Conservation (phyloP, 2,797 vertebrate species). For the Enteromius unitaeniatus region DNA sequence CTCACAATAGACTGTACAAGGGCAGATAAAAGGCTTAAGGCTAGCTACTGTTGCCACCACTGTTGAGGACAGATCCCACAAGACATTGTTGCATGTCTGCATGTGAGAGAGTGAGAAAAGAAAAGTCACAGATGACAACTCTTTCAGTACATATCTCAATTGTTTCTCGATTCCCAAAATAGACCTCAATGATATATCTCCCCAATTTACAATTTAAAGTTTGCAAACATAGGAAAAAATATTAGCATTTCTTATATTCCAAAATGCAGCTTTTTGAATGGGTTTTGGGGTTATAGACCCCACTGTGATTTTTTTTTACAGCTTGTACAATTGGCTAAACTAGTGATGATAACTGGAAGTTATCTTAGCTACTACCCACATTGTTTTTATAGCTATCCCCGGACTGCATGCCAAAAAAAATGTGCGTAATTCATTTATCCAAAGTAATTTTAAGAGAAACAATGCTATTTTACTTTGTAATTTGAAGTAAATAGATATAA, state of each 20-base stretch:
- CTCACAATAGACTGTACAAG: slow-evolving; percentile 32
- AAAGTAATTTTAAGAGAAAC: background rate
- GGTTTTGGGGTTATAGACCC: too few relatives aligned
- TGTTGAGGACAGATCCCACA: slow-evolving; percentile 35
- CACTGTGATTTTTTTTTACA: background rate
- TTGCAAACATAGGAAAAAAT: background rate
- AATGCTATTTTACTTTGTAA: background rate
- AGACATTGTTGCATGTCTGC: slow-evolving; percentile 2
- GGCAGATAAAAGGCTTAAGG: slow-evolving; percentile 55
- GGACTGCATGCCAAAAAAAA: background rate
- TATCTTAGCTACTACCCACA: background rate
- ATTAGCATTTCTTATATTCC: too few relatives aligned
- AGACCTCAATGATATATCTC: background rate
- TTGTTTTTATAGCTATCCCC: background rate
- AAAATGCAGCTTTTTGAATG: too few relatives aligned
- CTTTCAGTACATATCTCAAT: background rate
- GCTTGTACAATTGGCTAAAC: background rate
- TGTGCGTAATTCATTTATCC: background rate
- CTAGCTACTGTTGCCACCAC: slow-evolving; percentile 1
- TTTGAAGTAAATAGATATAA: background rate
- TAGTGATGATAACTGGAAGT: background rate
- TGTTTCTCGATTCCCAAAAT: background rate
- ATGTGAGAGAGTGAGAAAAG: slow-evolving; percentile 1
- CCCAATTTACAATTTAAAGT: background rate
- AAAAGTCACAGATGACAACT: background rate